These are phyloP conservation scores for Amazona vittata DNA, from an alignment of 2,113 vertebrate species.

Conservation along the genomic window DNA sequence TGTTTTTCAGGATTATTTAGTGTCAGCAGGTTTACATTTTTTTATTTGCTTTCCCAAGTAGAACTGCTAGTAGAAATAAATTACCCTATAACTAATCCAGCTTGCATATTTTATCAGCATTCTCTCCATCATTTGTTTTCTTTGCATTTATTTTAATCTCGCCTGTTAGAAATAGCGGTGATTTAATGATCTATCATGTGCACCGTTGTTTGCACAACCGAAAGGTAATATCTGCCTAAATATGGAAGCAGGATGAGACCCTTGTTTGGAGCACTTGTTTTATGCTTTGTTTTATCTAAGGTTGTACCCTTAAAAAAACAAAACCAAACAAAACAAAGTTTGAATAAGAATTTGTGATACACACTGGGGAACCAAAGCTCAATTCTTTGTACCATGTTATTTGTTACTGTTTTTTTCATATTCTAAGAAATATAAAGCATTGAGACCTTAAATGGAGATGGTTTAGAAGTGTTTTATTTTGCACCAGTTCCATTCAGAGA, in stretches of 20 bases:
- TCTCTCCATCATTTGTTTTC: constrained; percentile 51
- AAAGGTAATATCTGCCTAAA: neutral
- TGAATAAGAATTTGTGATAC: neutral
- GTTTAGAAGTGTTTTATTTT: neutral
- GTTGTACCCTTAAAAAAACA: neutral
- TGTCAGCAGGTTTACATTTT: constrained; percentile 62
- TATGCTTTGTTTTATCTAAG: neutral
- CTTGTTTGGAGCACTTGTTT: neutral
- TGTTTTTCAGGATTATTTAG: constrained; percentile 64
- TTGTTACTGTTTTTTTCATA: neutral
- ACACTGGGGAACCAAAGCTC: neutral
- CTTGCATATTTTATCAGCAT: constrained; percentile 65
- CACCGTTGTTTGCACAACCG: neutral
- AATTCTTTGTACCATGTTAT: neutral
- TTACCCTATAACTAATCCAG: constrained; percentile 66
- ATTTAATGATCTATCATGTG: neutral
- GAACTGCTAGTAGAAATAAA: constrained; percentile 67
- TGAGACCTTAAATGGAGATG: neutral
- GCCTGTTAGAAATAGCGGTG: constrained; percentile 28
- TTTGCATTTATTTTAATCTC: constrained; percentile 56
- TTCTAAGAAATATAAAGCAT: neutral
- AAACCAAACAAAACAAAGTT: neutral
- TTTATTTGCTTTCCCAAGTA: constrained; percentile 71
- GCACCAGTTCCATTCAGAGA: neutral
- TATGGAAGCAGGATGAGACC: neutral